These are phyloP conservation scores for Bradypus variegatus DNA, from an alignment of 2,797 vertebrate species.

Conservation along the genomic window DNA sequence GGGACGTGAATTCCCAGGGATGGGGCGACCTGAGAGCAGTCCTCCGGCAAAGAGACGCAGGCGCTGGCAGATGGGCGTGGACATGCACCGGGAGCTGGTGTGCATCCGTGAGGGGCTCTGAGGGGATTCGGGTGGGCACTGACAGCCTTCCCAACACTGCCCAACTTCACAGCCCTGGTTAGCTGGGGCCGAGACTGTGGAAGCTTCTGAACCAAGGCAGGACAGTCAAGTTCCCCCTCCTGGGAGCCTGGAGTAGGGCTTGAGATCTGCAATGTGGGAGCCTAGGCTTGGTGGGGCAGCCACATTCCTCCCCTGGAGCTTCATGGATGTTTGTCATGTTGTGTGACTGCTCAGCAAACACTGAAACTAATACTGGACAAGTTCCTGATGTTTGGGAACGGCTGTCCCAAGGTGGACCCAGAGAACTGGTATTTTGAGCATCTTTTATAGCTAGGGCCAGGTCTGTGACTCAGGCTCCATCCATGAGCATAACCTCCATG, in stretches of 20 bases:
- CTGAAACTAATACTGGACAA: background rate
- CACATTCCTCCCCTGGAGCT: background rate
- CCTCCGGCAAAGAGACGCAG: background rate
- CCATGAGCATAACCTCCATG: background rate
- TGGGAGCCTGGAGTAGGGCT: background rate
- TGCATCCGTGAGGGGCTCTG: background rate
- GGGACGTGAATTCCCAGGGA: background rate
- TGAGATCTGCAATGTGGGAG: background rate
- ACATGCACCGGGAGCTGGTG: background rate
- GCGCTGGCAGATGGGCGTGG: background rate
- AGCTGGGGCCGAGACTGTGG: background rate
- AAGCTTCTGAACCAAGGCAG: background rate
- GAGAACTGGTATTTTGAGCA: background rate
- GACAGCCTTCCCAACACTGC: background rate
- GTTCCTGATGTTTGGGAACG: background rate
- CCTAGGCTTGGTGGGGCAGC: background rate
- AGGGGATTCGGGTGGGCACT: accelerated
- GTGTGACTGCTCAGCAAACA: background rate
- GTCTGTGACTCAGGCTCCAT: background rate
- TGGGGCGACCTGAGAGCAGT: background rate
- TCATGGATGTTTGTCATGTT: background rate
- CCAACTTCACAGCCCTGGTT: background rate
- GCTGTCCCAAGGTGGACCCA: background rate
- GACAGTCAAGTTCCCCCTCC: background rate
- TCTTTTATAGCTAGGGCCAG: background rate